Percentiles rank a stretch among this genome's conserved stretches.
Conservation (phyloP, 1,140 invertebrate species). For the Bradynema listronoti region DNA sequence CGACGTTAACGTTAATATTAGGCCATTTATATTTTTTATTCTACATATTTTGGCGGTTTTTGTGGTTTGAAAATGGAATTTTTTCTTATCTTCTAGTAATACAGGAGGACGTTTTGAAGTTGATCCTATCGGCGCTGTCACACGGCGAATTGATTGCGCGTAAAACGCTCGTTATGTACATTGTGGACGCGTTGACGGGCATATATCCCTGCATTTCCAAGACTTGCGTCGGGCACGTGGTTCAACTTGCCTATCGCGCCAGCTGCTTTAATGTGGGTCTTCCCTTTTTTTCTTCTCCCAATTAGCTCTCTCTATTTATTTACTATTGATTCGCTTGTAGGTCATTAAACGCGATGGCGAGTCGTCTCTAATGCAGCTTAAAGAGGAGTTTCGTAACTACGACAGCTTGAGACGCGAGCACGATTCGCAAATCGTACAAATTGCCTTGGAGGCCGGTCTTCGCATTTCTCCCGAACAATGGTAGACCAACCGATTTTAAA, state of each 20-base stretch:
- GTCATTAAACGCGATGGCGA: constrained; percentile 93
- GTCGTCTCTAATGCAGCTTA: constrained; percentile 94
- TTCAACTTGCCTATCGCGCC: constrained; percentile 90
- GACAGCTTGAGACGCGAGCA: constrained; percentile 85
- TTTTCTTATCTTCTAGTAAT: constrained; percentile 66
- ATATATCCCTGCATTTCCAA: constrained; percentile 96
- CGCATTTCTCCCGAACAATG: constrained; percentile 95
- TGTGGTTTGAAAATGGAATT: too few relatives aligned
- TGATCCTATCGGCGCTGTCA: constrained; percentile 84
- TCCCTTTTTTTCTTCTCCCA: background rate
- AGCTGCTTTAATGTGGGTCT: constrained; percentile 88
- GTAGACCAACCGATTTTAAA: too few relatives aligned
- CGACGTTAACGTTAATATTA: too few relatives aligned
- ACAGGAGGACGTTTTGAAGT: constrained; percentile 92
- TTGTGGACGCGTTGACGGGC: constrained; percentile 85
- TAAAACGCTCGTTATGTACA: constrained; percentile 96
- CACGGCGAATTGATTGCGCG: constrained; percentile 91
- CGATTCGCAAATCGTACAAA: constrained; percentile 84
- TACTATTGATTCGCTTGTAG: constrained; percentile 59
- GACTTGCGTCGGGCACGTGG: constrained; percentile 95
- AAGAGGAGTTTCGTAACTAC: constrained; percentile 92
- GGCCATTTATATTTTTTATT: too few relatives aligned
- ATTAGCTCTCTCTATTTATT: constrained; percentile 8
- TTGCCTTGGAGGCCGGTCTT: constrained; percentile 90
- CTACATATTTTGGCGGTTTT: too few relatives aligned